Evolutionary conservation across 1,140 invertebrate genomes (phyloP).

Genomic region (Atta texana): DNA sequence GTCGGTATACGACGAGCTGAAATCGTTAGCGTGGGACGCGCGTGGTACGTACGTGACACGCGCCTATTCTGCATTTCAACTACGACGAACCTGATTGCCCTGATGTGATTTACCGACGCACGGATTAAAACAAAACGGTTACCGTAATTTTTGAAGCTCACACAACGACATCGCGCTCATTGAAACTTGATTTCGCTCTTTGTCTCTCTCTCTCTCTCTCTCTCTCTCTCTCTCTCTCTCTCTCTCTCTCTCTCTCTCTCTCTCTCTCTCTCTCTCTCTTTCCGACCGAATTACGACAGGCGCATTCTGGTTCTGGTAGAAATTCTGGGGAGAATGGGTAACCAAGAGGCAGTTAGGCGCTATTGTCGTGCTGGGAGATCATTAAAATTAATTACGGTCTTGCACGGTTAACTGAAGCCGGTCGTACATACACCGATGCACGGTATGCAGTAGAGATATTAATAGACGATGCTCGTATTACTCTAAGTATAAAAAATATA

Average conservation of each 20-base stretch:
- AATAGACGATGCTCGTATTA: not conserved
- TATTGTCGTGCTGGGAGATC: slow-evolving; percentile 59
- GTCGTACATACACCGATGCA: slow-evolving; percentile 29
- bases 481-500: not conserved
- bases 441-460: slow-evolving; percentile 16
- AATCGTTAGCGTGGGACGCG: slow-evolving; percentile 34
- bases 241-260: not conserved
- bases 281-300: slow-evolving; percentile 30
- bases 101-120: slow-evolving; percentile 46
- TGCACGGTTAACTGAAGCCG: slow-evolving; percentile 53
- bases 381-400: slow-evolving; percentile 64
- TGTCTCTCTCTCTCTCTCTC: not conserved
- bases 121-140: slow-evolving; percentile 62
- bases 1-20: not conserved
- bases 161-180: not conserved
- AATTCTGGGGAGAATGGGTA: not conserved
- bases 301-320: not conserved
- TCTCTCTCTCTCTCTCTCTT: not conserved
- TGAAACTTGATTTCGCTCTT: slow-evolving; percentile 1
- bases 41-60: not conserved
- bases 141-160: slow-evolving; percentile 53
- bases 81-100: slow-evolving; percentile 30
- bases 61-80: slow-evolving; percentile 30
- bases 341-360: slow-evolving; percentile 36
- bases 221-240: not conserved